Conservation (phyloP, 2,888 invertebrate genomes). For the Drosophila paranaensis region DNA sequence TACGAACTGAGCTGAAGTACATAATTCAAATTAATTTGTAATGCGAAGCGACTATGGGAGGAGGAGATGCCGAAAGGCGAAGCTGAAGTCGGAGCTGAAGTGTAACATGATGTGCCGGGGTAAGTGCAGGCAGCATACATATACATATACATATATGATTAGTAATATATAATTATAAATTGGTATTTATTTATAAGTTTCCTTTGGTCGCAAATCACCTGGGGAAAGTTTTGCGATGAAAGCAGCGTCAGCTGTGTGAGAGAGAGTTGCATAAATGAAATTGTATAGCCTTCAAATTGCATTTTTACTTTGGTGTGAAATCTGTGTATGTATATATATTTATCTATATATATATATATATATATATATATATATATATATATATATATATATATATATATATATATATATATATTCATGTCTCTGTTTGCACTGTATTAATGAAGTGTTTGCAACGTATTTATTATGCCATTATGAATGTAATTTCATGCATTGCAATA, state of each 20-base stretch:
- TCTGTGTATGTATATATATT: neutral
- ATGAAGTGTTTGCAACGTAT: slow-evolving; percentile 46
- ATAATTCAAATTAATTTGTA: neutral
- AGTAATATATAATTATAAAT: neutral
- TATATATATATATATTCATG: no score
- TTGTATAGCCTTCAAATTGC: slow-evolving; percentile 30
- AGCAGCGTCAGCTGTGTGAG: neutral
- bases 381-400: no score
- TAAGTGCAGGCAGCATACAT: neutral
- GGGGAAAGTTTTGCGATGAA: neutral
- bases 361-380: no score
- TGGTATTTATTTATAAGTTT: neutral
- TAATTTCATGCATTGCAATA: slow-evolving; percentile 13
- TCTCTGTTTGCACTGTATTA: slow-evolving; percentile 13
- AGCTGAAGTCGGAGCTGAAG: neutral
- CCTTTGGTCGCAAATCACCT: neutral
- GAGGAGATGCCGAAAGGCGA: neutral
- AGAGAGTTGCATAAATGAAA: slow-evolving; percentile 34
- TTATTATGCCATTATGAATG: slow-evolving; percentile 34
- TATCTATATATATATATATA: no score
- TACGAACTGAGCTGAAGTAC: neutral
- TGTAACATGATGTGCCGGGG: neutral
- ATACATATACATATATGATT: no score
- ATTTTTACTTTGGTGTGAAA: slow-evolving; percentile 13
- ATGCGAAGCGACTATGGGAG: neutral